Evolutionary conservation across 2,113 vertebrate genomes (phyloP).

Genomic region (Paratilapia polleni): DNA sequence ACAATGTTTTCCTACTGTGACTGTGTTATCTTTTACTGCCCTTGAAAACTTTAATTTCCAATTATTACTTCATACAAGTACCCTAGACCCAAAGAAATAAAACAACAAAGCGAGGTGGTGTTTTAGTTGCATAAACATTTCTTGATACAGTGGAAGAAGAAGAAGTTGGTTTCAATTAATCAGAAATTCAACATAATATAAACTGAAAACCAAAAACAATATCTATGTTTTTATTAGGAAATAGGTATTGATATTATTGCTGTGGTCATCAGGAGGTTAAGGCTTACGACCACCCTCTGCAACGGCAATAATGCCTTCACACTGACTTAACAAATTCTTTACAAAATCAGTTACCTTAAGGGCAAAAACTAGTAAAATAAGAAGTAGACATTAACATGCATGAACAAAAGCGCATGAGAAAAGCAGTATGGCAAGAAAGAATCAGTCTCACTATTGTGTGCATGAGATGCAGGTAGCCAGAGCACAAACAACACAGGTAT

Average conservation of each 20-base stretch:
- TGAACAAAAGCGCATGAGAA: not conserved
- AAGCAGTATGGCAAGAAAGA: not conserved
- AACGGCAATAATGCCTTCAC: not conserved
- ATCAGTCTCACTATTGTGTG: not conserved
- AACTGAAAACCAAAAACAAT: not conserved
- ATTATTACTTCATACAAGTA: not conserved
- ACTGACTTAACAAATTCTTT: not conserved
- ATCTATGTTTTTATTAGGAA: not conserved
- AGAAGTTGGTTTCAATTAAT: not conserved
- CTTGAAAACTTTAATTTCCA: not conserved
- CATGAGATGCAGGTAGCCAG: constrained; percentile 26
- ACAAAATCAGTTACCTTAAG: not conserved
- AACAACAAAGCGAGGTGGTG: not conserved
- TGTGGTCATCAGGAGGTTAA: not conserved
- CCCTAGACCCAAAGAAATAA: not conserved
- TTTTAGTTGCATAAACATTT: not conserved
- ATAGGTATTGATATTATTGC: not conserved
- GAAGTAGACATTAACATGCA: not conserved
- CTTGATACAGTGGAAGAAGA: no score
- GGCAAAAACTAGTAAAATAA: not conserved
- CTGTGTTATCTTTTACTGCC: not conserved
- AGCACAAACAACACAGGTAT: constrained; percentile 42
- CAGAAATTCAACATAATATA: not conserved
- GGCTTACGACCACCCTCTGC: not conserved
- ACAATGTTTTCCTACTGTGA: not conserved